Percentiles rank a stretch among this genome's conserved stretches.
phyloP scores from a whole-genome alignment of 2,888 invertebrate species.

The Ornithoptera alexandrae region DNA sequence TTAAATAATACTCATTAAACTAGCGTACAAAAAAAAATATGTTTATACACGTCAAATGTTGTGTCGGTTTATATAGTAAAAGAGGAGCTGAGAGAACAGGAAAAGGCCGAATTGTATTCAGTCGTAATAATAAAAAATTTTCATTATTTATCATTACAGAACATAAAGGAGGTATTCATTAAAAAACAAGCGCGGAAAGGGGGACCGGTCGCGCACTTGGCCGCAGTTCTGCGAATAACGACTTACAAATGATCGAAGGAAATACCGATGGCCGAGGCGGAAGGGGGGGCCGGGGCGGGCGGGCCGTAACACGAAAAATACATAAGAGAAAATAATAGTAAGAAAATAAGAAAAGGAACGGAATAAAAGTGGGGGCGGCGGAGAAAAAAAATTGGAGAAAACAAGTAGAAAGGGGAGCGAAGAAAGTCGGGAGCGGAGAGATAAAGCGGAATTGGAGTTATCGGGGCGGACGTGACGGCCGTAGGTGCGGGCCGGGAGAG shows the following conservation, averaged over 20 bases:
- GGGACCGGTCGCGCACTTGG: conserved; percentile 50
- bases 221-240: conserved; percentile 73
- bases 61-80: no score
- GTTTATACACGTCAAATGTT: no score
- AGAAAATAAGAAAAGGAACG: conserved; percentile 69
- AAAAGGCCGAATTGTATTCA: conserved; percentile 42
- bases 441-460: conserved; percentile 80
- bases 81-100: conserved; percentile 14
- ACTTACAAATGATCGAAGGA: conserved; percentile 71
- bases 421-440: conserved; percentile 70
- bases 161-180: conserved; percentile 71
- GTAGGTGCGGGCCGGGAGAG: conserved; percentile 59
- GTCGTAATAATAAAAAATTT: conserved; percentile 43
- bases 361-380: conserved; percentile 71
- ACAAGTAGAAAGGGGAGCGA: conserved; percentile 77
- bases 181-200: conserved; percentile 51
- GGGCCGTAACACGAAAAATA: conserved; percentile 75
- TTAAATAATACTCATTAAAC: background rate
- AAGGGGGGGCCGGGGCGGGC: conserved; percentile 47
- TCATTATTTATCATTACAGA: conserved; percentile 59
- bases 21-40: no score
- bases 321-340: conserved; percentile 76
- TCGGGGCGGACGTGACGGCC: conserved; percentile 70
- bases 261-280: conserved; percentile 49
- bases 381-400: conserved; percentile 68